Evolutionary conservation across 1,140 invertebrate species (phyloP).

Genomic region (Dufourea novaeangliae): DNA sequence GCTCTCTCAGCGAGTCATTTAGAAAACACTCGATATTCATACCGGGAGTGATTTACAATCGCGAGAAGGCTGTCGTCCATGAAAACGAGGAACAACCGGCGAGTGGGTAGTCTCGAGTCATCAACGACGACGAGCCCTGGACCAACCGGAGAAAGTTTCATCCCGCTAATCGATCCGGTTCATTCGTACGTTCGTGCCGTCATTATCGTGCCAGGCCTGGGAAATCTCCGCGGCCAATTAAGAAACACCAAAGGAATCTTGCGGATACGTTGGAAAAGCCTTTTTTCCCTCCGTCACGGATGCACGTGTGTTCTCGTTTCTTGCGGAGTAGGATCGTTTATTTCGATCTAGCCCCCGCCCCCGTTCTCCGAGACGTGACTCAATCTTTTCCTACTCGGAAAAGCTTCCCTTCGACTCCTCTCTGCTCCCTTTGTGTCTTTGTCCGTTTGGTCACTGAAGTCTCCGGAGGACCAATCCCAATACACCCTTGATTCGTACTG

Average conservation of each 20-base stretch:
- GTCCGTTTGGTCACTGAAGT: neutral
- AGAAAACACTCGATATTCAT: constrained; percentile 15
- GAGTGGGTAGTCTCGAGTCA: constrained; percentile 3
- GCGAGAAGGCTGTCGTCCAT: neutral
- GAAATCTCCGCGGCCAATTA: neutral
- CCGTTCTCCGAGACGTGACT: constrained; percentile 51
- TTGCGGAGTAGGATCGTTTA: constrained; percentile 46
- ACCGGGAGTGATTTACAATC: neutral
- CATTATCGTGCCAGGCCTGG: neutral
- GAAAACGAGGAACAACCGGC: neutral
- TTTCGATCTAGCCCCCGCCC: constrained; percentile 48
- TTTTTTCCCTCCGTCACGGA: neutral
- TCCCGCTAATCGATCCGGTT: neutral
- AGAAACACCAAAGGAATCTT: no score
- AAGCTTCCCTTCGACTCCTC: neutral
- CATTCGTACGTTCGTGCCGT: neutral
- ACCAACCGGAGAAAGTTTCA: constrained; percentile 13
- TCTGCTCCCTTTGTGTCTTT: neutral
- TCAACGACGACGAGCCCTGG: neutral
- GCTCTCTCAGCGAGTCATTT: neutral
- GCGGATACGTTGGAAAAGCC: neutral
- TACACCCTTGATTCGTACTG: neutral
- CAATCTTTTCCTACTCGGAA: constrained; percentile 45
- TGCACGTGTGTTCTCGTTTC: constrained; percentile 37
- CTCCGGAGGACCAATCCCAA: constrained; percentile 14